Percentiles rank a stretch among this genome's conserved stretches.
Conservation (phyloP, 2,113 vertebrate genomes). For the Alligator sinensis region DNA sequence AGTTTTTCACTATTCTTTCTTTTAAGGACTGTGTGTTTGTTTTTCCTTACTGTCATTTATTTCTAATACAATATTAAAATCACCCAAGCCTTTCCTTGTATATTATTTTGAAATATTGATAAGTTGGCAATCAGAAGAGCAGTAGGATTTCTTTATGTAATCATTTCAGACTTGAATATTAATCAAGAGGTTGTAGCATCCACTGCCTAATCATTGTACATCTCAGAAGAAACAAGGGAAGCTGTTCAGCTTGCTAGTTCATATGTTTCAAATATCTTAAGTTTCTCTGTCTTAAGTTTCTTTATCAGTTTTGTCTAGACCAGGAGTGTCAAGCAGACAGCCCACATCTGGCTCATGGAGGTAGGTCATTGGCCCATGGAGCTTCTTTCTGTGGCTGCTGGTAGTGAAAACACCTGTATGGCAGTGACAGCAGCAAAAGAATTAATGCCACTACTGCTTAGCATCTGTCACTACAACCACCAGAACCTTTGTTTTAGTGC, state of each 20-base stretch:
- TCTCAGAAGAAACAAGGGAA: not conserved
- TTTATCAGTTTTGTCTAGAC: not conserved
- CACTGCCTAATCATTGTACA: not conserved
- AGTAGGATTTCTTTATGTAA: not conserved
- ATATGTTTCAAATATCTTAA: too few species aligned
- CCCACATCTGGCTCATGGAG: too few species aligned
- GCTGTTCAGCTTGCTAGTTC: not conserved
- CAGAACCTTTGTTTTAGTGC: too few species aligned
- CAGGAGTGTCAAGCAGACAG: too few species aligned
- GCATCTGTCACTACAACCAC: too few species aligned
- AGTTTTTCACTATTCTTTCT: not conserved
- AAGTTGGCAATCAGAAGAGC: not conserved
- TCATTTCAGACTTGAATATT: not conserved
- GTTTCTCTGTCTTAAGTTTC: not conserved
- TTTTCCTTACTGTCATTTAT: conserved; percentile 4
- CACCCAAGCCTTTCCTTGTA: not conserved
- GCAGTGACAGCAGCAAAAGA: too few species aligned
- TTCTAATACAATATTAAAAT: conserved; percentile 41
- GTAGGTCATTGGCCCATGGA: too few species aligned
- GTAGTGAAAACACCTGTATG: too few species aligned
- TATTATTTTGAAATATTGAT: conserved; percentile 31
- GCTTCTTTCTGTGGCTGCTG: too few species aligned
- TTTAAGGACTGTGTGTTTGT: not conserved
- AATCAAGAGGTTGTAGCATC: not conserved
- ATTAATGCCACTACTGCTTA: too few species aligned